phyloP scores from a whole-genome alignment of 2,888 invertebrate species.

The Uloborus plumipes region DNA sequence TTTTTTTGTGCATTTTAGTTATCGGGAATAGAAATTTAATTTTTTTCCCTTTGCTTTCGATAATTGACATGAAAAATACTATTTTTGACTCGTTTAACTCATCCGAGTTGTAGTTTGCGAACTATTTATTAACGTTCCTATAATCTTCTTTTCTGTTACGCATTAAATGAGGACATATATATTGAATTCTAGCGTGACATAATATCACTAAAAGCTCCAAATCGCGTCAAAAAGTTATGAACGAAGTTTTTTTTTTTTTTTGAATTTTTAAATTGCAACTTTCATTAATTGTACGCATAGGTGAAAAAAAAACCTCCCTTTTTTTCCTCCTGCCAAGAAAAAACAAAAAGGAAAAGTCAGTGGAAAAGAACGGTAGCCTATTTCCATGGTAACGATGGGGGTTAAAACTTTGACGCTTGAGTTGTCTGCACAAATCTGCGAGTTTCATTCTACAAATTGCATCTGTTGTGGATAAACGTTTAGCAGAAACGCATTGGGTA shows the following conservation, averaged over 20 bases:
- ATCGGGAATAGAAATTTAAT: too few species aligned
- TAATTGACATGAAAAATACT: too few species aligned
- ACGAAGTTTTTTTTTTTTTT: background rate
- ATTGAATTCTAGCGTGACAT: constrained; percentile 24
- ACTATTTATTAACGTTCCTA: too few species aligned
- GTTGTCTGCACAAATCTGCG: constrained; percentile 21
- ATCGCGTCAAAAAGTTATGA: background rate
- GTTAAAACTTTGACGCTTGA: constrained; percentile 60
- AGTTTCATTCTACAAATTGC: background rate
- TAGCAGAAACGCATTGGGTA: too few species aligned
- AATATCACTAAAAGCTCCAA: constrained; percentile 32
- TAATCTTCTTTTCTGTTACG: too few species aligned
- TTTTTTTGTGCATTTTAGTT: too few species aligned
- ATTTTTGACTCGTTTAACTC: too few species aligned
- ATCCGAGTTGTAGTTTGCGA: too few species aligned
- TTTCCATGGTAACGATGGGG: constrained; percentile 49
- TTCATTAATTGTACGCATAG: constrained; percentile 53
- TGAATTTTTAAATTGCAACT: constrained; percentile 5
- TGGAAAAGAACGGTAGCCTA: constrained; percentile 7
- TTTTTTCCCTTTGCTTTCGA: too few species aligned
- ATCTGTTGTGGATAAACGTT: background rate
- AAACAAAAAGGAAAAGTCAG: constrained; percentile 4
- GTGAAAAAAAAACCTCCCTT: constrained; percentile 12
- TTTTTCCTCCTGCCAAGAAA: background rate
- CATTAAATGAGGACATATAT: too few species aligned